Evolutionary conservation across 2,888 invertebrate genomes (phyloP), one percentile per base, ranked within the genome.

Genomic region (Coelinius sp.): DNA sequence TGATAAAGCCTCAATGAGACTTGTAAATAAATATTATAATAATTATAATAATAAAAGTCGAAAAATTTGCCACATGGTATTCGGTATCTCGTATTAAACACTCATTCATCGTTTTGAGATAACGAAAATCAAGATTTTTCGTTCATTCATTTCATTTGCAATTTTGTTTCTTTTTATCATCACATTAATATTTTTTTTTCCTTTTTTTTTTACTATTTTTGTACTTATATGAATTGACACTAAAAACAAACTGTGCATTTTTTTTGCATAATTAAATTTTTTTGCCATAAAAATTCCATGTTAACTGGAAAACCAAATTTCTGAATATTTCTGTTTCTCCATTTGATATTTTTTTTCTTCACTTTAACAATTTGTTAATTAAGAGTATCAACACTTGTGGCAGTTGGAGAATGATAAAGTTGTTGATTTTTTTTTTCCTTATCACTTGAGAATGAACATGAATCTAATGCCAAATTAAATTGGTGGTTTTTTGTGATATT

Each of bases 401-500:
- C 59, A 35, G 20, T 31, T 31, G 59, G 20, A 66, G 17, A n/a
- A 25, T 14, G n/a, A 38, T 25, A 8, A 53, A 53, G 10, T 10
- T 1, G 41, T 73, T 77, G 70, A 22, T 70, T 71, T 65, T 65
- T 65, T 73, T 76, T 73, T 70, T 74, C 70, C 71, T 76, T 41
- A 75, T 78, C 73, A 63, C 73, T 69, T 62, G 73, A 76, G 41
- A 53, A 63, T 64, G 63, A 68, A 70, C 71, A 24, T 65, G 68
- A 77, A 76, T 77, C 72, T 74, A 77, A 59, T 24, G 63, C 38
- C 41, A 25, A 72, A 76, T 81, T 78, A 78, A 78, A 81, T 80
- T 78, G 80, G 79, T 79, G 80, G 80, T 81, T 80, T 81, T 80
- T 85, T 84, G 85, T 84, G 85, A 85, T 85, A 85, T 81, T 83